Base-by-base conservation (phyloP, 2,113 vertebrate species). In the Pantherophis guttatus region DNA sequence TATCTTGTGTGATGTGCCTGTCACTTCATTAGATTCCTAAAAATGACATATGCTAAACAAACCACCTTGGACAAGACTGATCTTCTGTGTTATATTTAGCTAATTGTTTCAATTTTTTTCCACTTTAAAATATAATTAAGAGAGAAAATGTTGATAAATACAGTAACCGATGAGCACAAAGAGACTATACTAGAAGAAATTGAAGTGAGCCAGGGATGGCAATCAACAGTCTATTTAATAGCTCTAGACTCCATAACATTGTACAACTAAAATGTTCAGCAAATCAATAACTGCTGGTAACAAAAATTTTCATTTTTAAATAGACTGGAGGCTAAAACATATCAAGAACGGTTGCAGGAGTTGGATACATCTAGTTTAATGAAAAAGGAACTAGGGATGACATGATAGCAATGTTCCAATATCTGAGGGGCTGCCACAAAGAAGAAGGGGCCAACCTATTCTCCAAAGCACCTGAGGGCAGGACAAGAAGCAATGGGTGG, bases 1-100 rank as follows among this genome's bases (percentile, higher is more conserved):
- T 93, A 93, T 93, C 50, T 96, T 93, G 89, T 94, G 89, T 88
- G 92, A 94, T 94, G 81, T 87, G 92, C 91, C 94, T 95, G 95
- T 90, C 94, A 93, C 95, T 96, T 97, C 94, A 95, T 95, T 96
- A 96, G 96, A 94, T 59, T 93, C 95, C 94, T 87, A 48, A 94
- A 93, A 94, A 95, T 92, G 65, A 91, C 91, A 96, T 94, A 95
- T 91, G 95, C 93, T 95, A 96, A 96, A 86, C 93, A 97, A 96
- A 90, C 89, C 95, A 94, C 93, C 93, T 96, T 94, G 90, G 58
- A 94, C 92, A 94, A 93, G n/a, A 86, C 90, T 65, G 44, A 90
- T 91, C 93, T 91, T 1, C 0, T 94, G 39, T 93, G 91, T 88
- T 29, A 29, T 91, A 62, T 93, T 96, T 91, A 96, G 93, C 88